These are phyloP conservation scores for Hedychridium roseum DNA, from an alignment of 2,888 invertebrate species.

Conservation along the genomic window DNA sequence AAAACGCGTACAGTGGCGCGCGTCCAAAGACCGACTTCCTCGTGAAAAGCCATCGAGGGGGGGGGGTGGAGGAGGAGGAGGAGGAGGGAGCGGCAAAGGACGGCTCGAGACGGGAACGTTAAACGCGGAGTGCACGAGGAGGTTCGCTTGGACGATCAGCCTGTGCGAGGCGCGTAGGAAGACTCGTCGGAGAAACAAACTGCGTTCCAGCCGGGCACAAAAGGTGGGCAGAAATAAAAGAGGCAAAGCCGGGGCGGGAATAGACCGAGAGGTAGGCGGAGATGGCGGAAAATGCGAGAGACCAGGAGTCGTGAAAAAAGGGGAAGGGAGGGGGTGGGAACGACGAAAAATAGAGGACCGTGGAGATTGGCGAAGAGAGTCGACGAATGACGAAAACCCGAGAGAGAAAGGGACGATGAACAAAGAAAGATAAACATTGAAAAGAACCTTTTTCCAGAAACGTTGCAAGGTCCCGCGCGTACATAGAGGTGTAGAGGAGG, in stretches of 20 bases:
- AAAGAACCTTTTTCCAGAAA: no score
- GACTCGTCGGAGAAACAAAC: slow-evolving; percentile 41
- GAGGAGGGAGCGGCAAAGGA: no score
- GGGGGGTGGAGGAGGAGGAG: no score
- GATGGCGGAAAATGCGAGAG: no score
- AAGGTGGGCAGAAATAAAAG: slow-evolving; percentile 37
- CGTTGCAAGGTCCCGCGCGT: no score
- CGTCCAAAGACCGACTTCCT: not conserved
- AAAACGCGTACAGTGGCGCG: slow-evolving; percentile 13
- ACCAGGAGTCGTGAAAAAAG: slow-evolving; percentile 3
- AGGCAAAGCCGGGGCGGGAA: slow-evolving; percentile 26
- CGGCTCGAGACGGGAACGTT: slow-evolving; percentile 14
- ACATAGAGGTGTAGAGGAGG: not conserved
- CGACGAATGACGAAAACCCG: not conserved
- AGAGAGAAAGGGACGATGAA: not conserved
- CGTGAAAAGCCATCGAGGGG: not conserved
- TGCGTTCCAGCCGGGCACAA: no score
- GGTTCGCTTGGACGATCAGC: not conserved
- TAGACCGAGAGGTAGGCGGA: slow-evolving; percentile 7
- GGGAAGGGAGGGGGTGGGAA: not conserved
- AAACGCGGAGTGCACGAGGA: slow-evolving; percentile 22
- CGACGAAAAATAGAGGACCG: not conserved
- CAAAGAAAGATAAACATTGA: no score
- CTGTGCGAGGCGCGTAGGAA: slow-evolving; percentile 20
- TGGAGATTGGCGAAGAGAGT: not conserved